phyloP scores from a whole-genome alignment of 1,140 invertebrate genomes.

The Penaeus japonicus region DNA sequence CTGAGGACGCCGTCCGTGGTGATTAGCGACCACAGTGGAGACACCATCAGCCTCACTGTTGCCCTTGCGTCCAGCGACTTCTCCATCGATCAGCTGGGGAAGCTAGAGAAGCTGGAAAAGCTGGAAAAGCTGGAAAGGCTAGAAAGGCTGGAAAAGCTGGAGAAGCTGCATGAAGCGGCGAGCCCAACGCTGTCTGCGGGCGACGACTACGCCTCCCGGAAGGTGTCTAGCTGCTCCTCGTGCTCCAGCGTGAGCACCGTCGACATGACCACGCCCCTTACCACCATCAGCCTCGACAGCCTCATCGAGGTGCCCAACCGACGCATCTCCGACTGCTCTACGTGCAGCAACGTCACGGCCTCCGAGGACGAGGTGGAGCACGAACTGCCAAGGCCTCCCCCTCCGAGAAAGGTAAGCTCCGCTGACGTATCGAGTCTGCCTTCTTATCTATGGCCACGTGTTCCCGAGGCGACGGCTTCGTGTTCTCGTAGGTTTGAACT shows the following conservation, averaged over 20 bases:
- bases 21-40: slow-evolving; percentile 75
- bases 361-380: slow-evolving; percentile 70
- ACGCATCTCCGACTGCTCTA: slow-evolving; percentile 73
- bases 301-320: slow-evolving; percentile 65
- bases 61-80: slow-evolving; percentile 64
- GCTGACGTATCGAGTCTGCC: no score
- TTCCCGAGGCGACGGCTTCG: no score
- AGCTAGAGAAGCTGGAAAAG: slow-evolving; percentile 68
- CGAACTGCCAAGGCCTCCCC: slow-evolving; percentile 4
- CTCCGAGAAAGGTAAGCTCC: slow-evolving; percentile 31
- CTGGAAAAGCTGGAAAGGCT: slow-evolving; percentile 67
- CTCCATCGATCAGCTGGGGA: slow-evolving; percentile 61
- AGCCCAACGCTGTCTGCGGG: slow-evolving; percentile 67
- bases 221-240: slow-evolving; percentile 56
- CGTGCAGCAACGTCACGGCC: slow-evolving; percentile 72
- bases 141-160: slow-evolving; percentile 64
- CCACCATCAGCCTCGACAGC: neutral
- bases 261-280: slow-evolving; percentile 62
- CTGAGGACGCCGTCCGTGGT: slow-evolving; percentile 79
- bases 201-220: slow-evolving; percentile 48
- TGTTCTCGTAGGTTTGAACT: no score
- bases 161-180: slow-evolving; percentile 67
- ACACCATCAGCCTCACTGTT: slow-evolving; percentile 62
- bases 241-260: slow-evolving; percentile 67
- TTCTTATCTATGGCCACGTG: no score